Evolutionary conservation across 2,888 invertebrate species (phyloP).

Genomic region (Trichopoda pennipes): DNA sequence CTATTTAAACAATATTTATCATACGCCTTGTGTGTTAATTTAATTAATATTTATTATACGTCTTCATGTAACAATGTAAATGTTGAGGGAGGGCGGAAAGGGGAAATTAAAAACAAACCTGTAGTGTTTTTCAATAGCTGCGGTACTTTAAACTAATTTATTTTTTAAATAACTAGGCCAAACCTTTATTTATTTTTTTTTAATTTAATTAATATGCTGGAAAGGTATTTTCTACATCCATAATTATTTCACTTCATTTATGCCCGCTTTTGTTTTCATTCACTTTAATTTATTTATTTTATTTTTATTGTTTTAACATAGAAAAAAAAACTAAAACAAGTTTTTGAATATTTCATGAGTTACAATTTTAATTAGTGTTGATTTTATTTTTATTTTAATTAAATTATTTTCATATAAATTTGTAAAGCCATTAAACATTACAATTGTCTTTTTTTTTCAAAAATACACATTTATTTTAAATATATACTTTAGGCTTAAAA

Average conservation of each 20-base stretch:
- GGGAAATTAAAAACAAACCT: background rate
- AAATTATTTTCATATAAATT: conserved; percentile 43
- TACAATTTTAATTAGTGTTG: conserved; percentile 6
- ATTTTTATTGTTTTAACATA: background rate
- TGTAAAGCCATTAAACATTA: conserved; percentile 15
- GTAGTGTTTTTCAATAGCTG: background rate
- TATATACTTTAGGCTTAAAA: conserved; percentile 2
- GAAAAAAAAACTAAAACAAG: conserved; percentile 7
- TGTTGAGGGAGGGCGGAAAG: background rate
- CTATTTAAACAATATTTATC: background rate
- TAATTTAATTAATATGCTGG: conserved; percentile 28
- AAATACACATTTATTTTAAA: background rate
- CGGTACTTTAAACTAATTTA: background rate
- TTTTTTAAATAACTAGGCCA: background rate
- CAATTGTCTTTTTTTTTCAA: conserved; percentile 2
- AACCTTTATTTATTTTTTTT: conserved; percentile 17
- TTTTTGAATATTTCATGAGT: conserved; percentile 32
- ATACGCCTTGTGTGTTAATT: background rate
- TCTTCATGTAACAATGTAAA: background rate
- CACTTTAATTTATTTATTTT: background rate
- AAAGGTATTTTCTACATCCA: conserved; percentile 33
- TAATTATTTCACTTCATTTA: conserved; percentile 49
- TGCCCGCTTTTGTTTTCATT: background rate
- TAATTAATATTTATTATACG: conserved; percentile 54
- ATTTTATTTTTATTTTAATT: conserved; percentile 26